Evolutionary conservation across 23 tunicate species (phyloP), one percentile per base, ranked within the genome.

Genomic region (Pegea sp.): DNA sequence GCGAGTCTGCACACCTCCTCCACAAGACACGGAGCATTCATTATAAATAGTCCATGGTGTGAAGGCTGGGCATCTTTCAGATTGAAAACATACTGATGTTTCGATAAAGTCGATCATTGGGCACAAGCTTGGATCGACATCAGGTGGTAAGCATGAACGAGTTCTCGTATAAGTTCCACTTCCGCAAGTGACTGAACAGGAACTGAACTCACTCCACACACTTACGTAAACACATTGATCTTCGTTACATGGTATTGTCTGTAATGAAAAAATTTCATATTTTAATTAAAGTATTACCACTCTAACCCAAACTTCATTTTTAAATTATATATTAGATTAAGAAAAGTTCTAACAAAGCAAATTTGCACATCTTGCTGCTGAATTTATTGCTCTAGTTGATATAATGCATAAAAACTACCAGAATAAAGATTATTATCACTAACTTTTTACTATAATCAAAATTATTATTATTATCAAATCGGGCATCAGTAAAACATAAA

Each of bases 181-280:
- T 3, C 87, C 96, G 42, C 96, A 86, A 21, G 70, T 24, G 4
- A 31, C 60, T 6, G 67, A 28, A 50, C 96, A 86, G 18, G 58
- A 63, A 33, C 58, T 42, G 56, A 32, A 58, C 4, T 53, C 64
- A 7, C 28, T 13, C 71, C 71, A 66, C 25, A 34, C n/a, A 27
- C 32, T 65, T 25, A 30, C 26, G 31, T 7, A n/a, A 16, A 54
- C 48, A 26, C 71, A 66, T 29, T 52, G 24, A 13, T 64, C 59
- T 1, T 26, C 24, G 46, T 38, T 38, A 16, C 46, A 38, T 11
- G 13, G 13, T 11, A 38, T 38, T 11, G 46, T 38, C 46, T 38
- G 46, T 38, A 38, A 38, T 38, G 16, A 38, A 38, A 38, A 38
- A 38, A 16, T 38, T 38, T 38, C 16, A 38, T 8, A 38, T 38